These are phyloP conservation scores for Liodrosophila aerea DNA, from an alignment of 2,888 invertebrate species.

Conservation along the genomic window DNA sequence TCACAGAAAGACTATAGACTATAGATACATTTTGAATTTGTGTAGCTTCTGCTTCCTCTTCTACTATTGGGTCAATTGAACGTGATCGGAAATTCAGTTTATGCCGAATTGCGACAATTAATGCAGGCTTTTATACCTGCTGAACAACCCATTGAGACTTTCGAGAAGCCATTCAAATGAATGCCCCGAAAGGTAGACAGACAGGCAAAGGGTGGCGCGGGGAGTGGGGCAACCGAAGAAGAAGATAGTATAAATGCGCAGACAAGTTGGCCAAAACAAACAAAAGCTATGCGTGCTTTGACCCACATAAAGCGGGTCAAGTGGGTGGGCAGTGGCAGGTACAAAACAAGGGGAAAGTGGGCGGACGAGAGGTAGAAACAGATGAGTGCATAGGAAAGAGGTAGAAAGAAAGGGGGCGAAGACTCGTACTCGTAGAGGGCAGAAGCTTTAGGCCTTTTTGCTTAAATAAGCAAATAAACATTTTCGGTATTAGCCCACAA, in stretches of 20 bases:
- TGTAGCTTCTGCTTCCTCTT: no score
- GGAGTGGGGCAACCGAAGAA: no score
- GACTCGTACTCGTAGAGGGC: conserved; percentile 10
- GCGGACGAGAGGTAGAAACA: not conserved
- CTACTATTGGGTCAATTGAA: no score
- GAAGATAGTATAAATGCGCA: no score
- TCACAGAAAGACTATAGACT: no score
- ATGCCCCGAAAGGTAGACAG: conserved; percentile 10
- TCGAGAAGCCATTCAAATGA: conserved; percentile 20
- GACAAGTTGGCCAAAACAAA: conserved; percentile 19
- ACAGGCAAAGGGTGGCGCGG: not conserved
- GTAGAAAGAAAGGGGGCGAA: conserved; percentile 1
- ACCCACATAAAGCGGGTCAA: conserved; percentile 15
- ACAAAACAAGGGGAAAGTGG: not conserved
- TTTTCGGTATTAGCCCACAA: conserved; percentile 56
- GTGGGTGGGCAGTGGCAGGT: not conserved
- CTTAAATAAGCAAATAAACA: conserved; percentile 48
- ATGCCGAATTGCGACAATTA: conserved; percentile 19
- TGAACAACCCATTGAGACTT: no score
- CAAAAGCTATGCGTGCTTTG: conserved; percentile 17
- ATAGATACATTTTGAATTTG: no score
- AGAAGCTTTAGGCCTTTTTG: no score
- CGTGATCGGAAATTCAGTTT: conserved; percentile 29
- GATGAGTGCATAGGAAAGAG: no score
- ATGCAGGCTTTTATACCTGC: no score